Percentiles rank a stretch among this genome's conserved stretches.
These are phyloP conservation scores for Ips typographus DNA, from an alignment of 1,140 invertebrate species.

Conservation along the genomic window DNA sequence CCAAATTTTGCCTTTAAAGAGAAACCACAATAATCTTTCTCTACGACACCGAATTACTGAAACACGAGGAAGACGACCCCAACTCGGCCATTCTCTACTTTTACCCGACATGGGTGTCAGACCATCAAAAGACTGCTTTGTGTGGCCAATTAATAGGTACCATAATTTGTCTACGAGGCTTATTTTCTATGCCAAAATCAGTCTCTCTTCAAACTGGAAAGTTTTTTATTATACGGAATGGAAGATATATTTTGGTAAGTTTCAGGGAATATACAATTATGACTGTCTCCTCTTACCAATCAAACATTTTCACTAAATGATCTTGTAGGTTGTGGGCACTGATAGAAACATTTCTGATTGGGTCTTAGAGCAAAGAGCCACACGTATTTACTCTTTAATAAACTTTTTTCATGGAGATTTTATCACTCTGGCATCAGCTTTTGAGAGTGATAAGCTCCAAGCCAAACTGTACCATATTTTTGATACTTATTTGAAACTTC, in stretches of 20 bases:
- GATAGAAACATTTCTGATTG: conserved; percentile 80
- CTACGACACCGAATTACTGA: conserved; percentile 77
- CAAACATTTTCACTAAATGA: conserved; percentile 10
- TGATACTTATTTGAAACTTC: conserved; percentile 79
- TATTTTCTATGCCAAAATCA: conserved; percentile 71
- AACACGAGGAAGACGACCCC: conserved; percentile 81
- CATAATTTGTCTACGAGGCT: conserved; percentile 70
- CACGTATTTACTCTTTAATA: conserved; percentile 69
- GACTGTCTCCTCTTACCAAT: not conserved
- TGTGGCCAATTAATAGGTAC: conserved; percentile 83
- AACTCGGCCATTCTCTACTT: conserved; percentile 84
- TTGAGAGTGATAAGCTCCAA: conserved; percentile 64
- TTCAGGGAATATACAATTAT: not conserved
- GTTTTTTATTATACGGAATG: conserved; percentile 77
- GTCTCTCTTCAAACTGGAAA: conserved; percentile 81
- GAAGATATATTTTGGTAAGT: conserved; percentile 74
- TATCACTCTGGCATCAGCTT: conserved; percentile 62
- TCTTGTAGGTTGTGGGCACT: conserved; percentile 74
- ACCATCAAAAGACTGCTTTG: conserved; percentile 73
- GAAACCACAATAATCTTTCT: conserved; percentile 88
- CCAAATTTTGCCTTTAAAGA: conserved; percentile 54
- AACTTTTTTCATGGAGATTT: conserved; percentile 79
- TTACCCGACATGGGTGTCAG: conserved; percentile 82
- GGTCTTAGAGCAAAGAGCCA: conserved; percentile 72
- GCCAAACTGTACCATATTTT: conserved; percentile 81